Evolutionary conservation across 2,113 vertebrate genomes (phyloP), one percentile per base, ranked within the genome.

Genomic region (Pangasianodon gigas): DNA sequence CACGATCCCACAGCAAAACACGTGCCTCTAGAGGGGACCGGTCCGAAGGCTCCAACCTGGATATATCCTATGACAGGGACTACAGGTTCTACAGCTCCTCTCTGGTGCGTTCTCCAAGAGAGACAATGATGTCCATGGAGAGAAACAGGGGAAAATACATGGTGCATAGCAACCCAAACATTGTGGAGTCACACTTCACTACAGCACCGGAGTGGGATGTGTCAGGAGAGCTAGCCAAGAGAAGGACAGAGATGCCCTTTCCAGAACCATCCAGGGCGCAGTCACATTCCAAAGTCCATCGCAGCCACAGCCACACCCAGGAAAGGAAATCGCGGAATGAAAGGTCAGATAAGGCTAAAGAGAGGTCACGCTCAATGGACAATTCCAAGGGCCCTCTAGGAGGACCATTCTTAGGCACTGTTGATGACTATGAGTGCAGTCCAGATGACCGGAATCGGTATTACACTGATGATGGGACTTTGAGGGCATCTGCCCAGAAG

Each of bases 151-250:
- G 98, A n/a, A 98, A 97, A 92, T 98, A 98, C 93, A 95, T 99
- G 89, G 97, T 98, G 90, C 98, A 98, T 85, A 98, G 97, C 94
- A 99, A 96, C 94, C 96, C 98, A 29, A 98, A 96, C 85, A 96
- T 98, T 91, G 96, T 99, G 0, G 98, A 99, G 93, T 97, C 98
- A 56, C 98, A 98, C 89, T 97, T 98, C 92, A 98, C 98, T n/a
- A 97, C 98, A 92, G 98, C 98, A 0, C 98, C 98, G 0, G 98
- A 99, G 91, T 99, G 98, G 98, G 98, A 99, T 0, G 98, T 99
- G 84, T 99, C 98, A 3, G 98, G 98, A 32, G 98, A 99, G 91
- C 92, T 99, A 84, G 98, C 98, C 90, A 99, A 99, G 94, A 96
- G 98, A 88, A 97, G 98, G 93, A 99, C 98, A 85, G 98, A 99